Base-by-base conservation (phyloP, 2,113 vertebrate genomes). In the Semicossyphus pulcher region DNA sequence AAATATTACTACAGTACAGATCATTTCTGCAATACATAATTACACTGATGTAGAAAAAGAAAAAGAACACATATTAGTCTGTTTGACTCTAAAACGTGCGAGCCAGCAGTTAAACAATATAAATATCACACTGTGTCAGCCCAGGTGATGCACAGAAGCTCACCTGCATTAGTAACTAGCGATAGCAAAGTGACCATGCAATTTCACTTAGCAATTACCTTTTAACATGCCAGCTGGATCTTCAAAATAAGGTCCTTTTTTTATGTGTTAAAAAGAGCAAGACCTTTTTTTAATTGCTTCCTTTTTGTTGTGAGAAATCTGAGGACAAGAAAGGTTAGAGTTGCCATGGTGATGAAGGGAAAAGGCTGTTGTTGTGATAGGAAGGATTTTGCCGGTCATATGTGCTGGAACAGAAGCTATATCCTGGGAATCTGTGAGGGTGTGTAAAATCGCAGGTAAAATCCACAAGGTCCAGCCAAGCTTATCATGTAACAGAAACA, bases 401-500 rank as follows among this genome's bases (percentile, higher is more conserved):
- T 21, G 15, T 32, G 54, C n/a, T 54, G 20, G 34, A 73, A 31
- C 12, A 4, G 41, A 66, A 66, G 26, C n/a, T 18, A 21, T 54
- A 63, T 60, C 47, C 23, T 21, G 52, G 25, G 54, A 48, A 41
- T 39, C 34, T 71, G n/a, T 37, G 39, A 53, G 56, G 41, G 12
- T 26, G 64, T 68, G 54, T 59, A 75, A 68, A 78, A 82, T 67
- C 21, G 65, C 23, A 68, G 45, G 45, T 76, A 14, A 47, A 80
- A 72, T 69, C 44, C 39, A 37, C 7, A 57, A 45, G 16, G 44
- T 29, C 21, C 36, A 28, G 16, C 14, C 57, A 45, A 54, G 32
- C 16, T 65, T 54, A 20, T 52, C 44, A 20, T 77, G 52, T 52
- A 69, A 65, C 42, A 72, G 65, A 81, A 70, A 76, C 68, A 83